Conservation (phyloP, 1,140 invertebrate genomes). For the Drosophila novamexicana region DNA sequence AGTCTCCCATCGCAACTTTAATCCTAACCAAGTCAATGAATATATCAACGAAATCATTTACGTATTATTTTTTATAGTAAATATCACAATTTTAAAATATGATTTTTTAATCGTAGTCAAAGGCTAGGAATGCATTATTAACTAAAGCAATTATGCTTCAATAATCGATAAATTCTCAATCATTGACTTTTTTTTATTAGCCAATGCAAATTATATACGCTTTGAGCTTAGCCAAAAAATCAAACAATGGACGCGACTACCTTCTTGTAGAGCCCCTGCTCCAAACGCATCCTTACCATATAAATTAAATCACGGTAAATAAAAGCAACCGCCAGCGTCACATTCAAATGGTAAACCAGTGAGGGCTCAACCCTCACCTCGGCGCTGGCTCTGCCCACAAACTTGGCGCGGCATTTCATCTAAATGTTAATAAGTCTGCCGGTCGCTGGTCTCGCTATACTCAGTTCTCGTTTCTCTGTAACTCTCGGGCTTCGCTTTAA, state of each 20-base stretch:
- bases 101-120: too few species aligned
- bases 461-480: slow-evolving; percentile 6
- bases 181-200: slow-evolving; percentile 55
- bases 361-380: slow-evolving; percentile 13
- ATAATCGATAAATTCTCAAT: slow-evolving; percentile 2
- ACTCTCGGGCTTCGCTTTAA: slow-evolving; percentile 45
- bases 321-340: slow-evolving; percentile 54
- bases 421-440: slow-evolving; percentile 79
- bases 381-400: slow-evolving; percentile 5
- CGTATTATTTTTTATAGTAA: too few species aligned
- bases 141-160: neutral
- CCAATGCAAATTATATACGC: slow-evolving; percentile 68
- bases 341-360: slow-evolving; percentile 67
- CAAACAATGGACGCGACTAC: slow-evolving; percentile 32
- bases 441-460: slow-evolving; percentile 18
- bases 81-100: too few species aligned
- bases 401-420: slow-evolving; percentile 67
- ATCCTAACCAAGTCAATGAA: too few species aligned
- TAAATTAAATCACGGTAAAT: slow-evolving; percentile 76
- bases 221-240: slow-evolving; percentile 50
- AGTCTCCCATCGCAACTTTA: too few species aligned
- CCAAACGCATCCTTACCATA: slow-evolving; percentile 21
- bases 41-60: too few species aligned
- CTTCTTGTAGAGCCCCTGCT: neutral
- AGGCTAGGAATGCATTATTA: too few species aligned